Conservation (phyloP, 2,113 vertebrate species). For the Macquaria australasica region DNA sequence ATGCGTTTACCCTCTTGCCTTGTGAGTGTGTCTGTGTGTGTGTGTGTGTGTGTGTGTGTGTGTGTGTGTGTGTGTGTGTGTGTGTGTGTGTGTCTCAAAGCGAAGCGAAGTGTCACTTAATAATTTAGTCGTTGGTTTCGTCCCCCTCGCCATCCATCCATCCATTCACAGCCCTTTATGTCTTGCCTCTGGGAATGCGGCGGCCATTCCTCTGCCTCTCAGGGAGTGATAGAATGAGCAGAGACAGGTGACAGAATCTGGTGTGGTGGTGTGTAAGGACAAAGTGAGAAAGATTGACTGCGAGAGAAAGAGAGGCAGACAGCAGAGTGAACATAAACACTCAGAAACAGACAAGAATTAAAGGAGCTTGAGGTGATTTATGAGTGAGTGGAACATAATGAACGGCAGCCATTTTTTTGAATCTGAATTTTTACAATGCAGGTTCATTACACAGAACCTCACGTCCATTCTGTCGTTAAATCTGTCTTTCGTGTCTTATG, state of each 20-base stretch:
- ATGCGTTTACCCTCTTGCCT: constrained; percentile 77
- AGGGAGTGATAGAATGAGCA: constrained; percentile 71
- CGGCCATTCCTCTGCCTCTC: constrained; percentile 65
- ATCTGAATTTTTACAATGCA: constrained; percentile 25
- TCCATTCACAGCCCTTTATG: constrained; percentile 80
- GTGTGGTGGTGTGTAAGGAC: constrained; percentile 60
- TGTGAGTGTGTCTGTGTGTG: constrained; percentile 61
- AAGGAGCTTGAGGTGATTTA: constrained; percentile 58
- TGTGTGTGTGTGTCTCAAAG: constrained; percentile 69
- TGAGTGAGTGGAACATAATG: constrained; percentile 56
- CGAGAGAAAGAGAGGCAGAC: constrained; percentile 45
- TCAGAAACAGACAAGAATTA: constrained; percentile 41
- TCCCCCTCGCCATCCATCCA: constrained; percentile 71
- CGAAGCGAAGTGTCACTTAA: constrained; percentile 78
- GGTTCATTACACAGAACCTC: constrained; percentile 28
- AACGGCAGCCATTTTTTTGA: constrained; percentile 40
- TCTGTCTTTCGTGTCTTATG: constrained; percentile 29
- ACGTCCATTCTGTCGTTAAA: constrained; percentile 51
- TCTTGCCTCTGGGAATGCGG: constrained; percentile 78
- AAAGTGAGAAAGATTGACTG: constrained; percentile 54
- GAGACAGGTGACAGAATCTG: constrained; percentile 76
- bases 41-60: constrained; percentile 69
- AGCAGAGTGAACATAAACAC: constrained; percentile 41
- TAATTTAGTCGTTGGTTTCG: constrained; percentile 81
- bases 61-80: constrained; percentile 61